Evolutionary conservation across 2,797 vertebrate species (phyloP).

Genomic region (Pipistrellus pygmaeus): DNA sequence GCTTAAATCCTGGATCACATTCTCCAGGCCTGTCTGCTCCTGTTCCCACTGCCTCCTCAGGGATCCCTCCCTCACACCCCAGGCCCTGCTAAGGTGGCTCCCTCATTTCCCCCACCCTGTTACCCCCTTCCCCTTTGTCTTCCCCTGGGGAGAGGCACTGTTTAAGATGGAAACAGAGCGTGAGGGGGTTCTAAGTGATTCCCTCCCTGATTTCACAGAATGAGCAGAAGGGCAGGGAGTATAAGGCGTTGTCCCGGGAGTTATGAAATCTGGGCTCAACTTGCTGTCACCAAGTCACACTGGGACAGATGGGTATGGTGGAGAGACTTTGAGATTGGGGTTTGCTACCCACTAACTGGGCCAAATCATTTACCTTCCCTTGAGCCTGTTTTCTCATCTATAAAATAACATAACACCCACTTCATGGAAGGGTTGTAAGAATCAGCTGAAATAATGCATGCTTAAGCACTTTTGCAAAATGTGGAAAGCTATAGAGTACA

Average conservation of each 20-base stretch:
- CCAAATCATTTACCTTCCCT: conserved; percentile 13
- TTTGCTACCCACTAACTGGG: neutral
- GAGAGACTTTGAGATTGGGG: conserved; percentile 17
- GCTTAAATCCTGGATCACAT: neutral
- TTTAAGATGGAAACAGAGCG: neutral
- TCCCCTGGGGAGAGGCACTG: neutral
- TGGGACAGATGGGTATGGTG: neutral
- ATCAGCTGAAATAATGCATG: neutral
- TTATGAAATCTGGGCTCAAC: neutral
- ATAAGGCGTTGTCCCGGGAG: neutral
- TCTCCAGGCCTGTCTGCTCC: neutral
- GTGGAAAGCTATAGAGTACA: neutral
- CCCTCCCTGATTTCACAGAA: neutral
- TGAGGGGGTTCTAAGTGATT: neutral
- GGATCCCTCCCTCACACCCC: neutral
- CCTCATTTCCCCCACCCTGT: neutral
- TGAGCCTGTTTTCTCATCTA: conserved; percentile 11
- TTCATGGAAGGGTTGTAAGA: neutral
- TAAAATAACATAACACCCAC: neutral
- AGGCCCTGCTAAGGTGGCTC: neutral
- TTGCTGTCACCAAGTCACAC: neutral
- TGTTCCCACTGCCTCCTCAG: neutral
- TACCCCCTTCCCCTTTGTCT: neutral
- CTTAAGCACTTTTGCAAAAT: neutral
- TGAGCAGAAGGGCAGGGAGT: neutral